Percentiles rank a stretch among this genome's conserved stretches.
These are phyloP conservation scores for Corythoichthys intestinalis DNA, from an alignment of 2,113 vertebrate genomes.

Conservation along the genomic window DNA sequence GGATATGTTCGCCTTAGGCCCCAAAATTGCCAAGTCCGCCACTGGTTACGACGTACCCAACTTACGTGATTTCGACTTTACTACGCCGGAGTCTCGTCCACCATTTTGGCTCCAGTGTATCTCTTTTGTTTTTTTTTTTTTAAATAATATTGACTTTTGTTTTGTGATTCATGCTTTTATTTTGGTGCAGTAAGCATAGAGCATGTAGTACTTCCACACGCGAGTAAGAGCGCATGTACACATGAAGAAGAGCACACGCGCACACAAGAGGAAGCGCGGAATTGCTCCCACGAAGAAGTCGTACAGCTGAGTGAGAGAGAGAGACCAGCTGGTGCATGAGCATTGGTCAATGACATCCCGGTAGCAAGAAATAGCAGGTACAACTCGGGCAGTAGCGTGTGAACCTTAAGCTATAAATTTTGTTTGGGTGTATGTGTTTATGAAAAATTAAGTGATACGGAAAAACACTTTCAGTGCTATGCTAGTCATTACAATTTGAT, in stretches of 20 bases:
- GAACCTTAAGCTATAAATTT: background rate
- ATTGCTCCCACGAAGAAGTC: background rate
- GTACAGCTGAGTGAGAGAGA: background rate
- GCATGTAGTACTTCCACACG: too few species aligned
- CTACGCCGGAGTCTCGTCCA: too few species aligned
- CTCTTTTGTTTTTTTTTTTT: too few species aligned
- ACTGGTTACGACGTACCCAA: too few species aligned
- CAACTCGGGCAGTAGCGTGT: background rate
- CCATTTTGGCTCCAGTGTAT: too few species aligned
- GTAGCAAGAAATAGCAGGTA: background rate
- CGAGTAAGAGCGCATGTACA: background rate
- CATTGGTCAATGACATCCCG: background rate
- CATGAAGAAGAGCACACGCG: conserved; percentile 15
- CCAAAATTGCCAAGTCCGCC: too few species aligned
- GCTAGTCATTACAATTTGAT: background rate
- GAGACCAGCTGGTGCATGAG: background rate
- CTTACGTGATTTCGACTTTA: too few species aligned
- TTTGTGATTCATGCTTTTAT: too few species aligned
- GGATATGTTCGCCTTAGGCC: too few species aligned
- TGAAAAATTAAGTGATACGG: background rate
- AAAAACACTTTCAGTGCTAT: too few species aligned
- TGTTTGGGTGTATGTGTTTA: background rate
- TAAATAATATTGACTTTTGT: too few species aligned
- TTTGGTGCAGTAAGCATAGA: too few species aligned
- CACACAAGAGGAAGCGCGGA: background rate